Evolutionary conservation across 2,888 invertebrate species (phyloP), one percentile per base, ranked within the genome.

Genomic region (Melangyna quadrimaculata): DNA sequence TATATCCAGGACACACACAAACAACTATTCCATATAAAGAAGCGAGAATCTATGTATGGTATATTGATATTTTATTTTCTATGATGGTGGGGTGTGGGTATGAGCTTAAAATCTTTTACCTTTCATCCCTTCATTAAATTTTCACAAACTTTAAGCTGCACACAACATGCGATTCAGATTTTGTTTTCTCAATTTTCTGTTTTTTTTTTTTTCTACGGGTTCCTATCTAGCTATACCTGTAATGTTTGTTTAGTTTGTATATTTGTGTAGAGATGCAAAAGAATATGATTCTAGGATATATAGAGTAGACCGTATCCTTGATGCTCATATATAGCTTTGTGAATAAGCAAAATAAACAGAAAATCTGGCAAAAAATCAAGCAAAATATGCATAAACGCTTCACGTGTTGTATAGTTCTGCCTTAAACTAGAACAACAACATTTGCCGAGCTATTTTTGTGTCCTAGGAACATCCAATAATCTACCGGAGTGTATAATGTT

Each of bases 111-210:
- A 45, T 65, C 55, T 45, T 72, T 37, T 55, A 78, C 57, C 72
- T 78, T 72, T 72, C 78, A 72, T 45, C 65, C 57, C 45, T 72
- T 65, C 65, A 65, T 72, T 65, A 29, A 78, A 65, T 37, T 67
- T 74, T 55, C 65, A 74, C 24, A 53, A 43, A 55, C 67, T 51
- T 67, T 67, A 35, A 67, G 67, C 48, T 67, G 37, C 40, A 53
- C n/a, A 27, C 51, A 71, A 57, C 53, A 48, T 51, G 67, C 27
- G 37, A 70, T 78, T 67, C 6, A 45, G n/a, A 17, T 63, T 43
- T 40, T 14, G 37, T 45, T 35, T 45, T 3, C 10, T 32, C 9
- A 27, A 27, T 4, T 6, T 3, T 3, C 6, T 27, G 27, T 3
- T 27, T 4, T 9, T 37, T 24, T 14, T 12, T 5, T 9, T n/a